Base-by-base conservation (phyloP, 1,140 invertebrate species). In the Akabosia matsudoensis region DNA sequence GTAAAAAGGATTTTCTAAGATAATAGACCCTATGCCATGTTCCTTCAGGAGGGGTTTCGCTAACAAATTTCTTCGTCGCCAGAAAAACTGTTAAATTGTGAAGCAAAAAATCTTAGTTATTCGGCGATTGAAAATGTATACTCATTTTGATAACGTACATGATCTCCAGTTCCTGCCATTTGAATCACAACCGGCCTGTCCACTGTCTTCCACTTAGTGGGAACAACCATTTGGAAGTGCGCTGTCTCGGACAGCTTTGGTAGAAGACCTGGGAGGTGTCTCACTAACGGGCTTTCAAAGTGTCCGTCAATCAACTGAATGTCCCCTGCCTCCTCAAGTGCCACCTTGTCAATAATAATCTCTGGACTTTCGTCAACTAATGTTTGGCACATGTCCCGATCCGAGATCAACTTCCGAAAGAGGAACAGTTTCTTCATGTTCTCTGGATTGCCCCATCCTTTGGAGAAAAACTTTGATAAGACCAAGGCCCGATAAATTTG, bases 1-100 rank as follows among this genome's bases (percentile, higher is more conserved):
- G 88, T 97, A 99, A 86, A 96, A 99, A 54, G 97, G 97, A 88
- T 99, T 99, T 88, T 99, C 97, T 75, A 99, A 84, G 78, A 99
- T 90, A 61, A 99, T 92, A 0, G 97, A 95, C 67, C 90, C 95
- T 81, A 99, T 96, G 16, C 94, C 94, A 64, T 89, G 88, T 84
- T 97, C 92, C 84, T 94, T 94, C 0, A 98, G 84, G 28, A 98
- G 83, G 14, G 97, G 96, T 84, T 93, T 93, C 26, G 94, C 95
- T 86, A 98, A 92, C 28, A 97, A 86, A 82, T 92, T 91, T 84
- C 96, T 86, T 83, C 97, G 86, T 82, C 95, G 87, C 93, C 95
- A 97, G 86, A 92, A 99, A 85, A 90, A 93, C 95, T 98, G 83
- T 56, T 51, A 61, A 75, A 75, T 14, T 31, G 28, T 10, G 30